A percentile compares a stretch with the other conserved stretches of the same genome.
These are phyloP conservation scores for Caenorhabditis zanzibari DNA, from an alignment of 2,888 invertebrate species.

Conservation along the genomic window DNA sequence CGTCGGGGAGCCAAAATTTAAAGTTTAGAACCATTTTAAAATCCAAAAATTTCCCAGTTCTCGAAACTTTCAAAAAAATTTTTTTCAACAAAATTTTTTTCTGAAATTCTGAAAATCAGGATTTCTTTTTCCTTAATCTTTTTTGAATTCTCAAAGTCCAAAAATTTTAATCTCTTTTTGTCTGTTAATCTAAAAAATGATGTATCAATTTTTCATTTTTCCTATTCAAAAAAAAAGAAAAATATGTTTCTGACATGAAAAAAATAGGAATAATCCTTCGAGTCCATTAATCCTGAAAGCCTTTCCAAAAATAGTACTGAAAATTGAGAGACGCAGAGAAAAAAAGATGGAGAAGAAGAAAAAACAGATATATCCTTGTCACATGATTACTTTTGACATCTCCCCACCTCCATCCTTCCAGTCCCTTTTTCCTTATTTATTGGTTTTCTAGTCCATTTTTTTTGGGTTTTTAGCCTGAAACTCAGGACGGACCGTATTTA, in stretches of 20 bases:
- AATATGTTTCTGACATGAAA: constrained; percentile 14
- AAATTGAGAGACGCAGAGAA: constrained; percentile 5
- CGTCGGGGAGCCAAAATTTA: too few species aligned
- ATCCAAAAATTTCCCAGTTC: not conserved
- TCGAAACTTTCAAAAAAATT: constrained; percentile 1
- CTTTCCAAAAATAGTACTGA: not conserved
- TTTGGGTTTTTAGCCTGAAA: not conserved
- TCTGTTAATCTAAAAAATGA: too few species aligned
- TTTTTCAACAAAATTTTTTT: too few species aligned
- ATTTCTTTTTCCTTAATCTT: too few species aligned
- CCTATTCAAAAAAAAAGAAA: constrained; percentile 6
- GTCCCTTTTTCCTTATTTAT: not conserved
- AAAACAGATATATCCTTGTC: constrained; percentile 8
- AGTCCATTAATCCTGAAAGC: constrained; percentile 8
- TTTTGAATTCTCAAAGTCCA: too few species aligned
- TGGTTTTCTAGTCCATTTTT: not conserved
- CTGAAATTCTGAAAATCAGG: not conserved
- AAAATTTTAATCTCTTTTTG: too few species aligned
- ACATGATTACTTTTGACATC: constrained; percentile 51
- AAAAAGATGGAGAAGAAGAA: not conserved
- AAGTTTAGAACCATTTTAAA: too few species aligned
- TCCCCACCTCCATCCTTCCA: not conserved
- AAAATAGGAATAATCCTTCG: constrained; percentile 13
- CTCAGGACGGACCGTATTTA: too few species aligned
- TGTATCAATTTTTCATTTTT: too few species aligned